Evolutionary conservation across 2,888 invertebrate genomes (phyloP).

Genomic region (Ophraella communa): DNA sequence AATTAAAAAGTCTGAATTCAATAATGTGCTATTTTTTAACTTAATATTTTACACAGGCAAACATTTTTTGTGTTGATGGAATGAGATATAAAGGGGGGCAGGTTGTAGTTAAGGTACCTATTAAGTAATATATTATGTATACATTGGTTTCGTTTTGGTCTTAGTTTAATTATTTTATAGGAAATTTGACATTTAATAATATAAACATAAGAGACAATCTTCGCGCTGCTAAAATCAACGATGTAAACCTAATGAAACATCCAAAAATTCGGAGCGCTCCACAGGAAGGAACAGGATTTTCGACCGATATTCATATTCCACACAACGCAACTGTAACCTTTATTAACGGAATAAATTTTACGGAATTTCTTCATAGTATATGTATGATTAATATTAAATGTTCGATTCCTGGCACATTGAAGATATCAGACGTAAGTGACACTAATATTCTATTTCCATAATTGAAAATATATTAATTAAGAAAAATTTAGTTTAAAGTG

Average conservation of each 20-base stretch:
- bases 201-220: constrained; percentile 38
- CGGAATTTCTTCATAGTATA: constrained; percentile 56
- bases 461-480: too few relatives aligned
- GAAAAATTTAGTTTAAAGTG: too few relatives aligned
- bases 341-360: constrained; percentile 63
- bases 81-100: too few relatives aligned
- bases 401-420: constrained; percentile 56
- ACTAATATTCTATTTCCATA: too few relatives aligned
- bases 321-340: constrained; percentile 52
- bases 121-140: too few relatives aligned
- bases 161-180: too few relatives aligned
- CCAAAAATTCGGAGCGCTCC: constrained; percentile 1
- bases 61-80: too few relatives aligned
- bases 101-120: too few relatives aligned
- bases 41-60: too few relatives aligned
- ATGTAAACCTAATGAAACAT: constrained; percentile 27
- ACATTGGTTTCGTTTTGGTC: constrained; percentile 10
- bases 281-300: constrained; percentile 3
- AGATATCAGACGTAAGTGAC: constrained; percentile 61
- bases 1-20: too few relatives aligned
- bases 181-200: constrained; percentile 44
- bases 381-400: constrained; percentile 59
- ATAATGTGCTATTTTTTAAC: too few relatives aligned
- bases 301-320: constrained; percentile 42
- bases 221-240: constrained; percentile 39